Evolutionary conservation across 2,113 vertebrate species (phyloP), one percentile per base, ranked within the genome.

Genomic region (Sinocyclocheilus anshuiensis): DNA sequence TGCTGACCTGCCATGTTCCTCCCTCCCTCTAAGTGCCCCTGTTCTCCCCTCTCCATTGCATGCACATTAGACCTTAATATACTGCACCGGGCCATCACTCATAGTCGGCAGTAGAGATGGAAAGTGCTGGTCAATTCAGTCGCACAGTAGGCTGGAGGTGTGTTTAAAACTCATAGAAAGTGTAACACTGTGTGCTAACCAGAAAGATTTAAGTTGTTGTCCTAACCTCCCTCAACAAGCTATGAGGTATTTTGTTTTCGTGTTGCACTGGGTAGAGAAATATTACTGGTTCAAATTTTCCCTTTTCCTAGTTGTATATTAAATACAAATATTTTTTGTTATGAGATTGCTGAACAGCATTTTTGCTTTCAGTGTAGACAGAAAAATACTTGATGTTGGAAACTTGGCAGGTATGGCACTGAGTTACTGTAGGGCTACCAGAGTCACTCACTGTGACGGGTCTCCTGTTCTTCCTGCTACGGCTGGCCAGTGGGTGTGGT

Each of bases 1-100:
- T 93, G 88, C 86, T 84, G 86, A 90, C 88, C 89, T 92, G 91
- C 91, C 89, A 90, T 88, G 90, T 89, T 91, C 90, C 78, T 86
- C 81, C 89, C 86, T 86, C 86, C n/a, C 55, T 85, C n/a, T 80
- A 83, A 84, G 65, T n/a, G 39, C 89, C 76, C 71, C 71, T 72
- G 50, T 42, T 74, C 80, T 79, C 65, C 80, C 55, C n/a, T 77
- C 78, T 84, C 29, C 71, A 36, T 69, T 81, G 71, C 84, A 59
- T 85, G 72, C 89, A 48, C 53, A 67, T 86, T 87, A 85, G 81
- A 4, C 36, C 10, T 78, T 77, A 48, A 88, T 87, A 86, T 59
- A 50, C 50, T 65, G 87, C 84, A 81, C 67, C 74, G 15, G 26
- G 77, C 42, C 55, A 77, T 81, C 69, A 18, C 69, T 77, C 55